These are phyloP conservation scores for Micropoecilia bifurca DNA, from an alignment of 2,797 vertebrate genomes.

Conservation along the genomic window DNA sequence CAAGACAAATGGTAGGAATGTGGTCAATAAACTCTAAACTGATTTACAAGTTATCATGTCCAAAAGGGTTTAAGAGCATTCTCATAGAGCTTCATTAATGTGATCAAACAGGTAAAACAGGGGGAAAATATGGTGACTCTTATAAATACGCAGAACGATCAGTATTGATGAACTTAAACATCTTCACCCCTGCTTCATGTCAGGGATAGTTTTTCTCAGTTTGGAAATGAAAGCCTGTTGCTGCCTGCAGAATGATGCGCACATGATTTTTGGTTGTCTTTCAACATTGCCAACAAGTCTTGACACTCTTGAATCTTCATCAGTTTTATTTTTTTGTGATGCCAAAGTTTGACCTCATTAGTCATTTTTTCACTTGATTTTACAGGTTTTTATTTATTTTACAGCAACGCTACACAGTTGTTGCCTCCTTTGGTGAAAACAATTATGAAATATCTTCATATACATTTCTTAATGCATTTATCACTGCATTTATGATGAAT, in stretches of 20 bases:
- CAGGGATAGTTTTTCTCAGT: not conserved
- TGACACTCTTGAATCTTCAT: not conserved
- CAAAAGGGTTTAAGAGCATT: not conserved
- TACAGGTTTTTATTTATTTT: not conserved
- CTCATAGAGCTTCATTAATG: not conserved
- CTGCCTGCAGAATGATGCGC: constrained; percentile 7
- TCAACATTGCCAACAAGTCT: constrained; percentile 12
- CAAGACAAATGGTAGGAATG: constrained; percentile 88
- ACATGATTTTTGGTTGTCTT: not conserved
- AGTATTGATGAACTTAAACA: not conserved
- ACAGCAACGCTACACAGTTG: not conserved
- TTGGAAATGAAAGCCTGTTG: not conserved
- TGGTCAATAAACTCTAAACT: not conserved
- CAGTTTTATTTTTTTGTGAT: not conserved
- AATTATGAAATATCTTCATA: not conserved
- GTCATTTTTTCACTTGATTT: not conserved
- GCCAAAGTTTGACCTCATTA: not conserved
- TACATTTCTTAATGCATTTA: not conserved
- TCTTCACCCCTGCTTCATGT: not conserved
- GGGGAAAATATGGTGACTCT: not conserved
- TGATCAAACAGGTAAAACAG: not conserved
- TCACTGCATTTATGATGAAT: not conserved
- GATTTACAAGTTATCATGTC: not conserved
- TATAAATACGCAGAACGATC: not conserved
- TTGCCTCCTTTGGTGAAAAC: not conserved